phyloP scores from a whole-genome alignment of 2,113 vertebrate genomes.

The Oceanodroma tethys region DNA sequence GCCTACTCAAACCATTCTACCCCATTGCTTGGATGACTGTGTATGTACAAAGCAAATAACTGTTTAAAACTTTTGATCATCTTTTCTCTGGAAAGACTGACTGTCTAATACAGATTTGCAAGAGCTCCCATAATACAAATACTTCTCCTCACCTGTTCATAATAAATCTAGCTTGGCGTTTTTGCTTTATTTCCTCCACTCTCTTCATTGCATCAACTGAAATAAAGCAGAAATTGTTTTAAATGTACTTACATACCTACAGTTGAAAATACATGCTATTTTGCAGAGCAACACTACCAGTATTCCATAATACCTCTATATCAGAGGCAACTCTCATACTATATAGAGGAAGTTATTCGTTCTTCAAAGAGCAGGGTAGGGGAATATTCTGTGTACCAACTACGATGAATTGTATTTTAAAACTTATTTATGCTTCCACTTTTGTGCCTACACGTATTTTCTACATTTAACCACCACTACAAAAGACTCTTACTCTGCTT shows the following conservation, averaged over 20 bases:
- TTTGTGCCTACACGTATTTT: not conserved
- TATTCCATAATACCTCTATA: not conserved
- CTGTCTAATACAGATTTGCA: not conserved
- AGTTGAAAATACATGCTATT: not conserved
- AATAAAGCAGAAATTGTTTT: conserved; percentile 41
- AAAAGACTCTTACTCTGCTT: not conserved
- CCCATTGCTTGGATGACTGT: not conserved
- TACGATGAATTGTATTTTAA: not conserved
- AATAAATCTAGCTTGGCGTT: conserved; percentile 93
- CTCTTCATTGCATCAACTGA: conserved; percentile 93
- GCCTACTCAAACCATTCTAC: not conserved
- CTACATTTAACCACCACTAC: not conserved
- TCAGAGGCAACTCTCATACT: not conserved
- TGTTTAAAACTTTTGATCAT: not conserved
- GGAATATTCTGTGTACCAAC: not conserved
- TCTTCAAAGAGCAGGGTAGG: not conserved
- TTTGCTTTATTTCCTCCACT: conserved; percentile 91
- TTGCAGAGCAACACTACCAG: not conserved
- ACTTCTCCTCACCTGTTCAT: conserved; percentile 86
- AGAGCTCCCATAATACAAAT: not conserved
- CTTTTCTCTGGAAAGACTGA: not conserved
- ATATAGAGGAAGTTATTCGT: not conserved
- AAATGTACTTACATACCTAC: not conserved
- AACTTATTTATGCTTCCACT: not conserved
- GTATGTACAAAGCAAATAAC: not conserved